Conservation (phyloP, 2,888 invertebrate genomes). For the Drosophila nigricruria region DNA sequence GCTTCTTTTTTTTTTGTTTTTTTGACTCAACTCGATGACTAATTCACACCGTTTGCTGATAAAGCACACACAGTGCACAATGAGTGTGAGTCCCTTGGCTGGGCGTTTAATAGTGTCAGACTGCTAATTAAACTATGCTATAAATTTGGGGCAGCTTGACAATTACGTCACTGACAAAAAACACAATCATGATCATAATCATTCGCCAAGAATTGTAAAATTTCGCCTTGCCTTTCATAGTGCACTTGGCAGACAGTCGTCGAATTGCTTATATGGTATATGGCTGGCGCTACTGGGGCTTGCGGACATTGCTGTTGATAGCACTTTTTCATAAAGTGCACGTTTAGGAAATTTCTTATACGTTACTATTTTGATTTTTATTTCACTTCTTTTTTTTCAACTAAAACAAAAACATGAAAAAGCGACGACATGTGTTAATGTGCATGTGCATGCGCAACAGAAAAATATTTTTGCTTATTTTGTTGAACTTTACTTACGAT, state of each 20-base stretch:
- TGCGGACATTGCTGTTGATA: conserved; percentile 50
- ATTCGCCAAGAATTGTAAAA: conserved; percentile 24
- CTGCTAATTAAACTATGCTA: conserved; percentile 10
- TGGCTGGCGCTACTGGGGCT: conserved; percentile 64
- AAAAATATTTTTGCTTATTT: conserved; percentile 19
- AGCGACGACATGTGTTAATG: conserved; percentile 19
- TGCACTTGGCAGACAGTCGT: conserved; percentile 62
- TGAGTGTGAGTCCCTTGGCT: conserved; percentile 14
- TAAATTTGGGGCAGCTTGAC: conserved; percentile 30
- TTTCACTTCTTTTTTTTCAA: conserved; percentile 19
- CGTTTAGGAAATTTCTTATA: conserved; percentile 55
- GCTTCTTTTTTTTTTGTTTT: too few relatives aligned
- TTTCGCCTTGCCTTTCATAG: conserved; percentile 31
- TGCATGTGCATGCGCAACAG: conserved; percentile 29
- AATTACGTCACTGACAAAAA: conserved; percentile 50
- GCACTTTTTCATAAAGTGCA: conserved; percentile 69
- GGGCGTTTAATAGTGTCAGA: conserved; percentile 17
- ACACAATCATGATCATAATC: conserved; percentile 5
- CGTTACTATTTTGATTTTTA: conserved; percentile 14
- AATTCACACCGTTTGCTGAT: conserved; percentile 47
- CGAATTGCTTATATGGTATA: conserved; percentile 36
- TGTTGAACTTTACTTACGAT: conserved; percentile 32
- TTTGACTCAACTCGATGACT: conserved; percentile 47
- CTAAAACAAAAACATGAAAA: conserved; percentile 35
- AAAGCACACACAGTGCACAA: conserved; percentile 33